A percentile compares a stretch with the other conserved stretches of the same genome.
phyloP scores from a whole-genome alignment of 1,140 invertebrate genomes.

The Nasonia longicornis region DNA sequence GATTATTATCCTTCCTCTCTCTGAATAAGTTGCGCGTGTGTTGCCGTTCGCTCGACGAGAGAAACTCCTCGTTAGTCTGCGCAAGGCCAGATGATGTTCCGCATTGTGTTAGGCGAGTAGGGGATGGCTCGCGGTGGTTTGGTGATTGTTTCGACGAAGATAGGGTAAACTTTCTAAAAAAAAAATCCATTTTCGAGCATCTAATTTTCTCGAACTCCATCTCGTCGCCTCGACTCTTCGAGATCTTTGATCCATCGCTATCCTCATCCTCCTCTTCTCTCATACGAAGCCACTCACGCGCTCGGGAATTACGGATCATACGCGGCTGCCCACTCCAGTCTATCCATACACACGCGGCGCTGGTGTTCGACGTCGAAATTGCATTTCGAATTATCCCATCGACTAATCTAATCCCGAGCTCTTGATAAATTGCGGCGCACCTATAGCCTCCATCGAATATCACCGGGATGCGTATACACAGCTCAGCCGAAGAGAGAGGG shows the following conservation, averaged over 20 bases:
- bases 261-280: not conserved
- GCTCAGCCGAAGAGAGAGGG: not conserved
- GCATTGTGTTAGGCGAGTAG: not conserved
- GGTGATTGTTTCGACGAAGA: not conserved
- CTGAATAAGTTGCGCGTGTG: not conserved
- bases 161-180: not conserved
- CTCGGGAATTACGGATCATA: constrained; percentile 47
- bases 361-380: constrained; percentile 43
- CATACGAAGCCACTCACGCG: not conserved
- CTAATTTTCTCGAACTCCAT: too few species aligned
- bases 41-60: not conserved
- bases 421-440: constrained; percentile 33
- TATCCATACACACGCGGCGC: not conserved
- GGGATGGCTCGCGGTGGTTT: too few species aligned
- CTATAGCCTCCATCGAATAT: constrained; percentile 3
- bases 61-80: not conserved
- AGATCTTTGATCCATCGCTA: not conserved
- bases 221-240: too few species aligned
- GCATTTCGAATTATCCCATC: constrained; percentile 52
- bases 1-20: constrained; percentile 47
- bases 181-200: too few species aligned
- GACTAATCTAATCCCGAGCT: constrained; percentile 48
- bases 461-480: not conserved
- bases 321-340: not conserved
- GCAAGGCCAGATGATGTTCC: not conserved